phyloP scores from a whole-genome alignment of 2,888 invertebrate genomes.

The Ophion ventricosus region DNA sequence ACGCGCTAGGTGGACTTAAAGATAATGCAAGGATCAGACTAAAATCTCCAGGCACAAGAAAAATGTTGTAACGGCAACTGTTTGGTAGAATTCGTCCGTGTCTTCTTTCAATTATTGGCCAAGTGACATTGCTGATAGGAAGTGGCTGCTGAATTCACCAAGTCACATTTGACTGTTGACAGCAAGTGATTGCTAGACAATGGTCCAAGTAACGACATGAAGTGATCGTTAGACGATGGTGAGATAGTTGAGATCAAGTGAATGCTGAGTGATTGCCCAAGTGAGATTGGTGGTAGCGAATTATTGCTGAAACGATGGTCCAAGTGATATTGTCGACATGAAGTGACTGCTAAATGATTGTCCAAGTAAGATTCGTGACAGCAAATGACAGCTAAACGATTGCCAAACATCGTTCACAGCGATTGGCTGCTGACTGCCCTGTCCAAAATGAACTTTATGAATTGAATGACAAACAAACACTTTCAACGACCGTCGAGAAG shows the following conservation, averaged over 20 bases:
- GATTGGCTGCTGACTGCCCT: not conserved
- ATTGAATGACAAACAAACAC: not conserved
- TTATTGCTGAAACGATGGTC: too few relatives aligned
- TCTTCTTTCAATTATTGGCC: not conserved
- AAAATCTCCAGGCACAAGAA: not conserved
- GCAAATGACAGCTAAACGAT: not conserved
- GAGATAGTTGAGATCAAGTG: not conserved
- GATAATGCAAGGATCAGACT: not conserved
- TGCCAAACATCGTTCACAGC: too few relatives aligned
- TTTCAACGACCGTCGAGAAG: not conserved
- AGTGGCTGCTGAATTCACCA: not conserved
- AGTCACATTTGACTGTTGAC: not conserved
- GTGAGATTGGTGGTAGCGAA: too few relatives aligned
- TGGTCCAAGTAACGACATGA: not conserved
- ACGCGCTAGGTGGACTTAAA: not conserved
- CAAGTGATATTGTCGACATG: too few relatives aligned
- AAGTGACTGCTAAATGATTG: not conserved
- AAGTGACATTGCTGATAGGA: not conserved
- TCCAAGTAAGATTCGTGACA: not conserved
- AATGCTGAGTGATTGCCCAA: not conserved
- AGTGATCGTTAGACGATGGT: too few relatives aligned
- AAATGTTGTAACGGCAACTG: too few relatives aligned
- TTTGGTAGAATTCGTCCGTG: too few relatives aligned
- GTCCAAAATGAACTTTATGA: conserved; percentile 18
- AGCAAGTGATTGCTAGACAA: not conserved